These are phyloP conservation scores for Drosophila ogumai DNA, from an alignment of 1,140 invertebrate species.

Conservation along the genomic window DNA sequence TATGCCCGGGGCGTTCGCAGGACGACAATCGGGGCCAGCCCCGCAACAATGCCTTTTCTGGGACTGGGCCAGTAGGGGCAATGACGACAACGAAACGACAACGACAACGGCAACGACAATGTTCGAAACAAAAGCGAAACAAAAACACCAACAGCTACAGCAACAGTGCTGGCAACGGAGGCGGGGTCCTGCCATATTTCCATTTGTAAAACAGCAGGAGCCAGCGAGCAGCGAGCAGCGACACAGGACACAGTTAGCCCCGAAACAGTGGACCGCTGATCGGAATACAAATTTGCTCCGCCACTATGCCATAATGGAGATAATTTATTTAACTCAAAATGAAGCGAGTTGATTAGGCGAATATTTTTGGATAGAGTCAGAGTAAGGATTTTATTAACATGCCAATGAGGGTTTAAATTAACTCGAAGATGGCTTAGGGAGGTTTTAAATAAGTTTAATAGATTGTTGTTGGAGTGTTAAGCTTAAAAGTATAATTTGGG, in stretches of 20 bases:
- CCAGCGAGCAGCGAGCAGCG: conserved; percentile 18
- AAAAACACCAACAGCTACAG: conserved; percentile 68
- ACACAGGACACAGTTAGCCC: conserved; percentile 49
- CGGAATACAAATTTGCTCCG: conserved; percentile 44
- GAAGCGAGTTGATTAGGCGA: conserved; percentile 45
- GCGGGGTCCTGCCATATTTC: conserved; percentile 45
- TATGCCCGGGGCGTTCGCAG: conserved; percentile 80
- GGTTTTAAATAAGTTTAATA: not conserved
- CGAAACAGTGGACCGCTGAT: conserved; percentile 55
- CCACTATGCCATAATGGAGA: conserved; percentile 38
- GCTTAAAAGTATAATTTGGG: too few relatives aligned
- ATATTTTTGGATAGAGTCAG: conserved; percentile 31
- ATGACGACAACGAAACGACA: conserved; percentile 71
- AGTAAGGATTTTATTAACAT: conserved; percentile 28
- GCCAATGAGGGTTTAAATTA: not conserved
- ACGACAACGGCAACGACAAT: conserved; percentile 62
- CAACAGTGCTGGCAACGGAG: conserved; percentile 11
- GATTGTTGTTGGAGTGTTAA: not conserved
- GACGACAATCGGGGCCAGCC: conserved; percentile 77
- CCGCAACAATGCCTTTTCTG: conserved; percentile 64
- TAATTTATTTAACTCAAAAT: conserved; percentile 53
- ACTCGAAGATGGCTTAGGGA: not conserved
- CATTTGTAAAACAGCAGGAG: conserved; percentile 60
- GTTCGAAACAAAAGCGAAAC: conserved; percentile 79
- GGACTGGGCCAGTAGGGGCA: conserved; percentile 67